Conservation (phyloP, 2,888 invertebrate species). For the Xanthorhoe spadicearia region DNA sequence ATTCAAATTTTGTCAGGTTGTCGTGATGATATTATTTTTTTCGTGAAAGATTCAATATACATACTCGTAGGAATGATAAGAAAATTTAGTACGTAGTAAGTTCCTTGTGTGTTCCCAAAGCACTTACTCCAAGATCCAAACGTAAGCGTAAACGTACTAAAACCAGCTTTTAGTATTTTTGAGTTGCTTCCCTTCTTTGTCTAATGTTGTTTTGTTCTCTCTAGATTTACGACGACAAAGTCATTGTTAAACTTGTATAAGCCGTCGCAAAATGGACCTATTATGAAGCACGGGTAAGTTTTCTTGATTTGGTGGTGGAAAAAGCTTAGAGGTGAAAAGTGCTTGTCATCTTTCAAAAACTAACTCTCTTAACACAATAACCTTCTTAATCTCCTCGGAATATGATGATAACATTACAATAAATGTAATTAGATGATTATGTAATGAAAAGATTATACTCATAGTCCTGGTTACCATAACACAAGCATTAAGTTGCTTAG, state of each 20-base stretch:
- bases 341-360: neutral
- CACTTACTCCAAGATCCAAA: constrained; percentile 25
- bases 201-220: constrained; percentile 62
- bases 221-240: constrained; percentile 89
- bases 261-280: constrained; percentile 86
- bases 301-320: constrained; percentile 42
- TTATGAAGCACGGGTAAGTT: constrained; percentile 89
- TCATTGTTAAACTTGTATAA: constrained; percentile 89
- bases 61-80: too few relatives aligned
- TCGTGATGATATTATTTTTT: too few relatives aligned
- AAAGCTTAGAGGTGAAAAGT: constrained; percentile 9
- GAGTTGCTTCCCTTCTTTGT: constrained; percentile 48
- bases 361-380: neutral
- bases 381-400: too few relatives aligned
- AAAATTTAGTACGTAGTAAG: too few relatives aligned
- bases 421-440: too few relatives aligned
- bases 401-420: too few relatives aligned
- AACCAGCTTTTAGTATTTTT: constrained; percentile 23
- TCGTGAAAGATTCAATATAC: too few relatives aligned
- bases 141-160: constrained; percentile 16
- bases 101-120: neutral
- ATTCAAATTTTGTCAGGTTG: constrained; percentile 5
- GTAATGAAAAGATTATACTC: too few relatives aligned
- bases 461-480: too few relatives aligned
- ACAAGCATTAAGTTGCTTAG: too few relatives aligned